Conservation (phyloP, 2,888 invertebrate species). For the Ectemnius lituratus region DNA sequence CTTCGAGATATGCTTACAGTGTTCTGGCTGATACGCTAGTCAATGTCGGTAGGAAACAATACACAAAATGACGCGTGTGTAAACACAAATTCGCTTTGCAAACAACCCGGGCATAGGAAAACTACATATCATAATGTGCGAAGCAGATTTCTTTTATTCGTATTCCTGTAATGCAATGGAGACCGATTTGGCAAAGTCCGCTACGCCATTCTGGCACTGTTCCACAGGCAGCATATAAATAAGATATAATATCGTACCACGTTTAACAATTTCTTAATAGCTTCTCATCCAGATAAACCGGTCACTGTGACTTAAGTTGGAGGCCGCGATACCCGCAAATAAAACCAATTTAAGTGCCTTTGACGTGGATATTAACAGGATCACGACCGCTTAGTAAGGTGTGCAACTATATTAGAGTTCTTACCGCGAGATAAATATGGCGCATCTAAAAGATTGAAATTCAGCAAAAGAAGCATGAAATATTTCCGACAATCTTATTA, state of each 20-base stretch:
- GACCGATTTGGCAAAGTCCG: slow-evolving; percentile 65
- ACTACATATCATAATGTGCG: too few species aligned
- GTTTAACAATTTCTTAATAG: slow-evolving; percentile 54
- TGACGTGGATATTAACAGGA: background rate
- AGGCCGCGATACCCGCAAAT: slow-evolving; percentile 8
- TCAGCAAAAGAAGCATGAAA: background rate
- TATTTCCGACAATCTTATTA: background rate
- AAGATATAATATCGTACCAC: slow-evolving; percentile 46
- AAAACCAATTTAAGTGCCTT: background rate
- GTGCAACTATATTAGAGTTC: background rate
- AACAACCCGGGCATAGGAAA: too few species aligned
- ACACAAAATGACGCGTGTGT: too few species aligned
- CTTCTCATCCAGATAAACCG: slow-evolving; percentile 42
- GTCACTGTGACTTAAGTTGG: slow-evolving; percentile 20
- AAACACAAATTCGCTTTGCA: too few species aligned
- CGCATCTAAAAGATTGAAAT: background rate
- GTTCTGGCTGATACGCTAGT: too few species aligned
- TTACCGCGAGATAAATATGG: background rate
- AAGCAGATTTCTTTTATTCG: slow-evolving; percentile 57
- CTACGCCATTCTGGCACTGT: slow-evolving; percentile 57
- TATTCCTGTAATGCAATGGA: slow-evolving; percentile 56
- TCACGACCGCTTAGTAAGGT: background rate
- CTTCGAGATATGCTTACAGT: too few species aligned
- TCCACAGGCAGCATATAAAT: slow-evolving; percentile 60
- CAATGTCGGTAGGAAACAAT: too few species aligned